Base-by-base conservation (phyloP, 2,888 invertebrate species). In the Gari tellinella region DNA sequence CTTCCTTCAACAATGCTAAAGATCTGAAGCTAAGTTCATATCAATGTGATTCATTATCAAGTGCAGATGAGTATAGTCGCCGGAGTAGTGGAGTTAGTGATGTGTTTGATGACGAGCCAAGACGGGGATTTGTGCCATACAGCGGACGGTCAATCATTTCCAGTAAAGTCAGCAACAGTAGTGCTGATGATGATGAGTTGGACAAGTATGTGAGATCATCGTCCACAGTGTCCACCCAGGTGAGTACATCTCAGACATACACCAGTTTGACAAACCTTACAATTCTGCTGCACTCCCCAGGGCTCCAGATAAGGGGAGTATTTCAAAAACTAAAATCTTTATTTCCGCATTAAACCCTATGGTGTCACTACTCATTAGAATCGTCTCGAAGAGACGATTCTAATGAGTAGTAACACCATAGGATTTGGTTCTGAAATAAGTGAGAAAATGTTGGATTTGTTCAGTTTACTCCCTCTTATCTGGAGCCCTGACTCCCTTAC, bases 1-100 rank as follows among this genome's bases (percentile, higher is more conserved):
- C 89, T 26, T 89, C 87, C 10, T 88, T 86, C 77, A 86, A 84
- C 23, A 88, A 87, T 75, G 69, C 86, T 51, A 77, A 57, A 23
- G 86, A 86, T 65, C 70, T 78, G 25, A 76, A 70, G 73, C 63
- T 84, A 8, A 72, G 77, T 58, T 66, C 79, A n/a, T 81, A 81
- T 61, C 75, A 81, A 41, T 75, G 69, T 62, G 83, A 79, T 58
- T 84, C 86, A 37, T 62, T 77, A 12, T 86, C 87, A 17, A 85
- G 84, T 79, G 72, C 80, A 1, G 86, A 87, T 52, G 85, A 86
- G 52, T 69, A 81, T 40, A 84, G 82, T 67, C 64, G 82, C 12
- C 61, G 79, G 1, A 77, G 77, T 61, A 82, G 83, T 62, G 82
- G 74, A 31, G 74, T 80, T 14, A 74, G 76, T 56, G 83, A 84